A percentile compares a stretch with the other conserved stretches of the same genome.
Conservation (phyloP, 92 coral and sea anemone species). For the Isaurus tuberculatus region DNA sequence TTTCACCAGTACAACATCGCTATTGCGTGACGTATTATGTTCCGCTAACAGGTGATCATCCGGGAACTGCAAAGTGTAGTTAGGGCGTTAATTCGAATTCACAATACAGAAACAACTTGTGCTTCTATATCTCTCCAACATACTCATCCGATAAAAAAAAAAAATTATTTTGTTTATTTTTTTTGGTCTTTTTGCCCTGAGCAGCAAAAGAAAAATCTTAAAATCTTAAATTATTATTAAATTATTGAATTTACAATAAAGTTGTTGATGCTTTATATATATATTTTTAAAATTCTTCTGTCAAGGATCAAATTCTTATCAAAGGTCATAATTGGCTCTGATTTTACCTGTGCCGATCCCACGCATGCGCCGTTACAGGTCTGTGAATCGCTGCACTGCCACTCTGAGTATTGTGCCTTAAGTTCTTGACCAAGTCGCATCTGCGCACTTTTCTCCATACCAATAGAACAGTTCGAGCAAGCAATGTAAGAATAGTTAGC, state of each 20-base stretch:
- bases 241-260: background rate
- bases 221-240: too few species aligned
- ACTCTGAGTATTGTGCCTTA: constrained; percentile 69
- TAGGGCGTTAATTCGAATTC: too few species aligned
- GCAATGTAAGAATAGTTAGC: constrained; percentile 60
- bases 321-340: too few species aligned
- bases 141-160: too few species aligned
- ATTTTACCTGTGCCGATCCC: constrained; percentile 89
- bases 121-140: too few species aligned
- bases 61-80: constrained; percentile 60
- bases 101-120: too few species aligned
- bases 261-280: background rate
- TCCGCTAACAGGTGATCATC: constrained; percentile 65
- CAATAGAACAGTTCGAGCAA: constrained; percentile 62
- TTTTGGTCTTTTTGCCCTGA: too few species aligned
- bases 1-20: constrained; percentile 77
- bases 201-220: too few species aligned
- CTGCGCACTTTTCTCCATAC: constrained; percentile 58
- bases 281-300: too few species aligned
- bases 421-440: constrained; percentile 73
- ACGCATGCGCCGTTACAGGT: constrained; percentile 92
- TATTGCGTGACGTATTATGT: constrained; percentile 64
- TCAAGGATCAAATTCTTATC: too few species aligned
- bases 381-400: constrained; percentile 78
- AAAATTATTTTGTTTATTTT: too few species aligned